A percentile compares a stretch with the other conserved stretches of the same genome.
Evolutionary conservation across 2,113 vertebrate species (phyloP).

Genomic region (Neotragus moschatus): DNA sequence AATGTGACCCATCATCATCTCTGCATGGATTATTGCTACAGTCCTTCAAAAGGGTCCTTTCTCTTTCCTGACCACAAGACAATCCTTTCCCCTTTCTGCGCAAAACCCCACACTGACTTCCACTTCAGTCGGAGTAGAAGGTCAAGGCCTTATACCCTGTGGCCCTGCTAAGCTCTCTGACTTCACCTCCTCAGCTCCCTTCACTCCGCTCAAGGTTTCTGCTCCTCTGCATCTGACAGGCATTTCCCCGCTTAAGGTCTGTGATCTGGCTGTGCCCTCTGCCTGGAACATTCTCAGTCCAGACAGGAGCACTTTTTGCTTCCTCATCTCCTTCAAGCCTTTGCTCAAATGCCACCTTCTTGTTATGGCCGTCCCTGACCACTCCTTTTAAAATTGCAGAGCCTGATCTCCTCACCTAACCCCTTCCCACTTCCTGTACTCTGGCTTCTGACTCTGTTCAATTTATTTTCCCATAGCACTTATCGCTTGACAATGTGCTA

Average conservation of each 20-base stretch:
- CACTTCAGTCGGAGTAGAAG: neutral
- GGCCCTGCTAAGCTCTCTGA: neutral
- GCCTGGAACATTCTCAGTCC: neutral
- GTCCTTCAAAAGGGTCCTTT: neutral
- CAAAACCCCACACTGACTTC: neutral
- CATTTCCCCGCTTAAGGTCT: neutral
- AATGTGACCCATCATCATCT: neutral
- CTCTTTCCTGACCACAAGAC: neutral
- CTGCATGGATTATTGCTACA: neutral
- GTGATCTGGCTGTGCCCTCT: neutral
- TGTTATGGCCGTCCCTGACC: neutral
- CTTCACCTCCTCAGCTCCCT: neutral
- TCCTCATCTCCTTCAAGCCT: neutral
- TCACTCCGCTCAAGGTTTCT: neutral
- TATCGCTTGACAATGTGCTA: neutral
- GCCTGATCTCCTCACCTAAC: neutral
- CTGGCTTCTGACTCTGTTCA: neutral
- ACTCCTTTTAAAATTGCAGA: neutral
- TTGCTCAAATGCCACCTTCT: neutral
- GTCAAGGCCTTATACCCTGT: neutral
- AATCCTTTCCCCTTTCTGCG: neutral
- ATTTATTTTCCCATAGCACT: neutral
- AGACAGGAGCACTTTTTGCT: neutral
- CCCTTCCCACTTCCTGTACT: neutral
- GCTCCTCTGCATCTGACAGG: neutral